Percentiles rank a stretch among this genome's conserved stretches.
Evolutionary conservation across 1,140 invertebrate species (phyloP).

Genomic region (Cheumatopsyche charites): DNA sequence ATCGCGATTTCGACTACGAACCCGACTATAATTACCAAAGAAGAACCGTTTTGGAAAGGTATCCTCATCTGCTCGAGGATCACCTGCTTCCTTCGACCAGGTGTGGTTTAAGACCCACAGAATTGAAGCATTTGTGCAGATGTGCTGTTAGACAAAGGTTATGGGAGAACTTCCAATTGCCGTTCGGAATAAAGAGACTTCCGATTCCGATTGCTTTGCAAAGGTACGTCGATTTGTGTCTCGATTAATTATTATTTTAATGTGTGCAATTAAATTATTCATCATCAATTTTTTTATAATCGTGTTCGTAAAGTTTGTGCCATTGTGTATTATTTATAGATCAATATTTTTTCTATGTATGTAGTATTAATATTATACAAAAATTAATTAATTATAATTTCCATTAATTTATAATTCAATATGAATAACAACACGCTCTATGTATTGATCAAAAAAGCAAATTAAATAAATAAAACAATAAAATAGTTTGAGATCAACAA

Average conservation of each 20-base stretch:
- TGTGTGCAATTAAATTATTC: no score
- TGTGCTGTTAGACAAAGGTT: slow-evolving; percentile 70
- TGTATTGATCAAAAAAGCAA: no score
- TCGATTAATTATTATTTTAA: slow-evolving; percentile 61
- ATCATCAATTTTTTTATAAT: no score
- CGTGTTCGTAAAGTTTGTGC: no score
- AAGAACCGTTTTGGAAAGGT: slow-evolving; percentile 66
- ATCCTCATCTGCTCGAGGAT: slow-evolving; percentile 66
- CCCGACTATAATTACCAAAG: slow-evolving; percentile 60
- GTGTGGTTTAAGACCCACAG: slow-evolving; percentile 51
- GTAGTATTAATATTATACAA: no score
- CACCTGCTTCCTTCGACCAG: slow-evolving; percentile 67
- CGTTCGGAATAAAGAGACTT: slow-evolving; percentile 71
- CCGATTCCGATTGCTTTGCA: slow-evolving; percentile 68
- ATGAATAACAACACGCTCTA: no score
- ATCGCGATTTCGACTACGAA: slow-evolving; percentile 53
- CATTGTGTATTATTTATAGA: no score
- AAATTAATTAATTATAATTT: no score
- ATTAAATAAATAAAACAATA: no score
- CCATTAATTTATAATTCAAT: no score
- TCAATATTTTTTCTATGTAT: no score
- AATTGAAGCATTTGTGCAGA: slow-evolving; percentile 68
- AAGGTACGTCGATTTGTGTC: slow-evolving; percentile 74
- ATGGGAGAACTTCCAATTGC: slow-evolving; percentile 71
- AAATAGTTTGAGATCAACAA: no score